Evolutionary conservation across 2,113 vertebrate species (phyloP).

Genomic region (Heloderma charlesbogerti): DNA sequence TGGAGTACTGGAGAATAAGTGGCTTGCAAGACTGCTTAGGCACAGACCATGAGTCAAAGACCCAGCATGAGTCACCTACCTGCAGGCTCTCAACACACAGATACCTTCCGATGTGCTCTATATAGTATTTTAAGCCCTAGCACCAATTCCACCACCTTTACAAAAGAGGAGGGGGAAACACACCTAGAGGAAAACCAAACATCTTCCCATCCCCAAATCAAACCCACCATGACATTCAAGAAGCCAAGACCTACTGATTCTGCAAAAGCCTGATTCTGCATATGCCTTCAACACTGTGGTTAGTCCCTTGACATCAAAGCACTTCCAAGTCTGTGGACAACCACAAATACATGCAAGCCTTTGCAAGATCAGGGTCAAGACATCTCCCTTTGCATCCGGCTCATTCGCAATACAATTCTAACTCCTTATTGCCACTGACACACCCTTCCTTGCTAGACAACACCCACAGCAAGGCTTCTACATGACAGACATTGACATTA

Average conservation of each 20-base stretch:
- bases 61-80: background rate
- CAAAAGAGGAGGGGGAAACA: background rate
- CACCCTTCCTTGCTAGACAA: background rate
- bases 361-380: background rate
- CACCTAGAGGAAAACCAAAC: background rate
- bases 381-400: background rate
- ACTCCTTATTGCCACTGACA: background rate
- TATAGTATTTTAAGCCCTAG: background rate
- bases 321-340: background rate
- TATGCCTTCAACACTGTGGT: background rate
- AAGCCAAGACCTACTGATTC: background rate
- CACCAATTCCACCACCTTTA: background rate
- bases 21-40: background rate
- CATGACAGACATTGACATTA: background rate
- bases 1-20: background rate
- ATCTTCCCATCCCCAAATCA: background rate
- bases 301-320: background rate
- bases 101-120: background rate
- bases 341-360: background rate
- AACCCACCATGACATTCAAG: background rate
- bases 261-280: background rate
- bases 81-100: background rate
- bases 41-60: background rate
- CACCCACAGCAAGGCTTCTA: background rate
- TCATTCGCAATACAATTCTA: background rate